These are phyloP conservation scores for Clepsis dumicolana DNA, from an alignment of 2,888 invertebrate genomes.

Conservation along the genomic window DNA sequence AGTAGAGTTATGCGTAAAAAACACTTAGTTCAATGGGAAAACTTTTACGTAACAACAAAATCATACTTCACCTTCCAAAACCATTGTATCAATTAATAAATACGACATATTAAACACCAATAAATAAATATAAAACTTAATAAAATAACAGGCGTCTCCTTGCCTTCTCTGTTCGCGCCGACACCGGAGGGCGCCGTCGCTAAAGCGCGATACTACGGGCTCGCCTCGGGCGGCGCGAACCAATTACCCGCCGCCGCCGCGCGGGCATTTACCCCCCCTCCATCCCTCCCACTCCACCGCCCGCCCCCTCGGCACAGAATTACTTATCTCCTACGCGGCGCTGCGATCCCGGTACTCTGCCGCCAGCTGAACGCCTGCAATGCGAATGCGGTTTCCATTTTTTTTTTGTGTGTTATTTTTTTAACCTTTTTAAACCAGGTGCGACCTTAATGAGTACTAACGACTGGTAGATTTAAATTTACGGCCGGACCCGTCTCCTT, in stretches of 20 bases:
- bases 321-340: conserved; percentile 75
- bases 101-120: neutral
- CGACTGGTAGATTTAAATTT: conserved; percentile 38
- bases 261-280: conserved; percentile 80
- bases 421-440: conserved; percentile 35
- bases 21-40: too few species aligned
- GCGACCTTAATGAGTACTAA: conserved; percentile 43
- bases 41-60: too few species aligned
- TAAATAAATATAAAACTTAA: conserved; percentile 17
- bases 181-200: conserved; percentile 86
- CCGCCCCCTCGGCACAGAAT: conserved; percentile 64
- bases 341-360: conserved; percentile 76
- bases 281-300: conserved; percentile 54
- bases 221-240: conserved; percentile 86
- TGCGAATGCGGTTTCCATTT: conserved; percentile 73
- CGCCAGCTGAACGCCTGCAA: conserved; percentile 80
- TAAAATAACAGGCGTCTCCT: conserved; percentile 61
- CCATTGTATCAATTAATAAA: neutral
- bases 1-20: too few species aligned
- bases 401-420: conserved; percentile 49
- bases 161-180: conserved; percentile 62
- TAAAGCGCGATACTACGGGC: conserved; percentile 86
- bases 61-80: too few species aligned
- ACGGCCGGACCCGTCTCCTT: conserved; percentile 5
- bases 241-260: conserved; percentile 85